Evolutionary conservation across 2,888 invertebrate species (phyloP).

Genomic region (Ramazzottius varieornatus): DNA sequence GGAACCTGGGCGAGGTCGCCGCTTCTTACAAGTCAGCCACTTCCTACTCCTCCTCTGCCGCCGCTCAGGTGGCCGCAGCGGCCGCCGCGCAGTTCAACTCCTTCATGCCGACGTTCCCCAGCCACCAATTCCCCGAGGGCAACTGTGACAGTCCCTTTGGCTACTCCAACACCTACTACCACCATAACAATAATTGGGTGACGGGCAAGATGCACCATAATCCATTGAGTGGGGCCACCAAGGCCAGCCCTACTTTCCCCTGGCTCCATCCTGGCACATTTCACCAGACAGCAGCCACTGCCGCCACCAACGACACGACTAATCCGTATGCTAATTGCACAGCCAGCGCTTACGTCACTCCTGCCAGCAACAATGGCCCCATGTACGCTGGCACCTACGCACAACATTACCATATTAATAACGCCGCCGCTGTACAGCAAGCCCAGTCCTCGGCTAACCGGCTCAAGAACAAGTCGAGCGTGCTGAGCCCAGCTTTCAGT

Average conservation of each 20-base stretch:
- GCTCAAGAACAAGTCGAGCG: too few species aligned
- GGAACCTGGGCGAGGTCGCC: slow-evolving; percentile 30
- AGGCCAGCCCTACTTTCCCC: not conserved
- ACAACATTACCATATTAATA: too few species aligned
- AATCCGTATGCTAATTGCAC: not conserved
- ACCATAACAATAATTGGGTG: not conserved
- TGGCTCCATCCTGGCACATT: not conserved
- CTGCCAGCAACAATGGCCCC: too few species aligned
- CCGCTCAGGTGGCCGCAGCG: not conserved
- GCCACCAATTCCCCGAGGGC: too few species aligned
- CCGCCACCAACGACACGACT: not conserved
- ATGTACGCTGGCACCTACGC: too few species aligned
- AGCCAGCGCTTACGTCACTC: not conserved
- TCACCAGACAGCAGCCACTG: not conserved
- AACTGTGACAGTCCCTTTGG: not conserved
- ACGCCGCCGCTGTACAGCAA: too few species aligned
- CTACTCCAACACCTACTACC: not conserved
- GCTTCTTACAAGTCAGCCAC: not conserved
- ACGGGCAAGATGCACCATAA: not conserved
- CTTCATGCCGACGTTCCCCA: not conserved
- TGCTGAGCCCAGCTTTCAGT: too few species aligned
- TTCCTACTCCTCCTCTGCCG: not conserved
- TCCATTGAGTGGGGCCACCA: not conserved
- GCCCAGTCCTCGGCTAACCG: too few species aligned
- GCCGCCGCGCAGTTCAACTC: slow-evolving; percentile 2